A percentile compares a stretch with the other conserved stretches of the same genome.
Conservation (phyloP, 2,113 vertebrate genomes). For the Piaya cayana region DNA sequence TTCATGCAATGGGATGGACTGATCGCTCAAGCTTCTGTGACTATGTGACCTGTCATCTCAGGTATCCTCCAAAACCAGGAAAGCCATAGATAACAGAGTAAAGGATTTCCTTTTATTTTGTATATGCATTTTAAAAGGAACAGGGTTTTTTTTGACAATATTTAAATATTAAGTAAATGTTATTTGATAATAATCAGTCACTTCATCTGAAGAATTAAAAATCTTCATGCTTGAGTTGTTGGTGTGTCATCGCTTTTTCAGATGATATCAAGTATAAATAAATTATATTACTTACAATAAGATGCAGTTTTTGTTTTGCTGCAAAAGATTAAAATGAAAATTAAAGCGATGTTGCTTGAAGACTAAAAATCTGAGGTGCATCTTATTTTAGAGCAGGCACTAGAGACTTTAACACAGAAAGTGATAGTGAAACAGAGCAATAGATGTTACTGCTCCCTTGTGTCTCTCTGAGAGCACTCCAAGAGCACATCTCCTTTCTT, state of each 20-base stretch:
- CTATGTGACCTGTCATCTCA: background rate
- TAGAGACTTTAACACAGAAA: background rate
- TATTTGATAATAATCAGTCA: conserved; percentile 60
- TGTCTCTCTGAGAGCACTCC: background rate
- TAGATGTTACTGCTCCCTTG: background rate
- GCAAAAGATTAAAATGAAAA: conserved; percentile 49
- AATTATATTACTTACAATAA: conserved; percentile 74
- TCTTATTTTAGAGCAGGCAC: background rate
- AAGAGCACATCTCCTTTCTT: background rate
- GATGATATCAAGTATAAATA: conserved; percentile 73
- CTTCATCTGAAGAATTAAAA: conserved; percentile 63
- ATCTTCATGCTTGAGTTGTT: conserved; percentile 70
- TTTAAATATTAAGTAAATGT: conserved; percentile 43
- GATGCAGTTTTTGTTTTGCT: conserved; percentile 72
- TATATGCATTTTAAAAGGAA: background rate
- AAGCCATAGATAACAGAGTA: background rate
- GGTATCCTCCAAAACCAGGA: background rate
- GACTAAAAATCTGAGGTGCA: background rate
- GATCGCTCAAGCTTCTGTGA: background rate
- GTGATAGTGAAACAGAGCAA: background rate
- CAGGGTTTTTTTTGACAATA: background rate
- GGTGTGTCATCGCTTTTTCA: conserved; percentile 65
- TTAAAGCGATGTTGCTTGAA: conserved; percentile 16
- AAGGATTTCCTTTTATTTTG: background rate
- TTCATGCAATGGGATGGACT: background rate